Base-by-base conservation (phyloP, 1,140 invertebrate species). In the Contarinia nasturtii region DNA sequence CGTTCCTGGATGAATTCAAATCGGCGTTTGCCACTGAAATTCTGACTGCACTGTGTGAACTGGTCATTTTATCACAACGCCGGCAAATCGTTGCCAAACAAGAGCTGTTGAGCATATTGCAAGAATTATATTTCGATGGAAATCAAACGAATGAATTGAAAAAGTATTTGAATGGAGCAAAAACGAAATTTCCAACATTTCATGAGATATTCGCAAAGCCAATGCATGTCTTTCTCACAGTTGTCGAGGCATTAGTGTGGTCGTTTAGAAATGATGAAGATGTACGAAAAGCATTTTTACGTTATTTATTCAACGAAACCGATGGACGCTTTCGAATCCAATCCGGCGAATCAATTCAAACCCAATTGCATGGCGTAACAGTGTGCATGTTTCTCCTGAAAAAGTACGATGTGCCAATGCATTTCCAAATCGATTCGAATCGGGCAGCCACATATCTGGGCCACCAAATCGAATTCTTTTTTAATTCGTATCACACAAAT, bases 341-440 rank as follows among this genome's bases (percentile, higher is more conserved):
- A 27, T 5, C 4, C 27, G 4, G 10, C 27, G 27, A 27, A 27
- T 10, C 27, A 10, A 27, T 27, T 1, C 33, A 48, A 33, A 48
- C 10, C 11, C 47, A 46, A 17, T 18, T 40, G 5, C 27, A 48
- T 14, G 8, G 33, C 2, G 14, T 52, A 2, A 40, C n/a, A 37
- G 41, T 47, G 5, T 50, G 55, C n/a, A 34, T 50, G 1, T 3
- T 61, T 20, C 46, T 53, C n/a, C 49, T 58, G 10, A 50, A 53
- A 7, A 54, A 55, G 18, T 51, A 63, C 43, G 53, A 58, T 41
- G 50, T 62, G 0, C 45, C 46, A 17, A 17, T 60, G 33, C 50
- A 57, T 33, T 55, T 56, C 15, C n/a, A 48, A 0, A 15, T 48
- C 11, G 10, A 18, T 11, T 14, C 11, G 18, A 19, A 22, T 11